These are phyloP conservation scores for Lates calcarifer DNA, from an alignment of 2,113 vertebrate genomes.

Conservation along the genomic window DNA sequence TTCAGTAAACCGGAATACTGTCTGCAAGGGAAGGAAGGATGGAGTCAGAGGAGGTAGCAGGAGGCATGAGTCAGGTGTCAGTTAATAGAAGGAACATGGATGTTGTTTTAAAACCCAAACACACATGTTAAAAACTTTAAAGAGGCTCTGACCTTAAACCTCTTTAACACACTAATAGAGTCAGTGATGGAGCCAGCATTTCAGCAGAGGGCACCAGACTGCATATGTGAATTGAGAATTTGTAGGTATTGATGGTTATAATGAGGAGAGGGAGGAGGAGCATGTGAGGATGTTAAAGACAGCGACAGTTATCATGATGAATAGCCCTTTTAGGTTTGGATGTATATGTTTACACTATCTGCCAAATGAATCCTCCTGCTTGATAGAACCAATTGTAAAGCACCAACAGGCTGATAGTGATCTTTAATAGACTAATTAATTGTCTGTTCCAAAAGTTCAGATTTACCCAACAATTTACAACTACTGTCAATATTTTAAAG, in stretches of 20 bases:
- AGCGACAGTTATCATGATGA: not conserved
- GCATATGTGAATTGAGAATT: not conserved
- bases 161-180: not conserved
- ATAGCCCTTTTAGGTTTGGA: not conserved
- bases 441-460: not conserved
- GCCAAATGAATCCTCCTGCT: not conserved
- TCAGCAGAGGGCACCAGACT: not conserved
- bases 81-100: constrained; percentile 11
- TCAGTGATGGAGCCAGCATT: not conserved
- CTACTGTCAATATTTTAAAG: not conserved
- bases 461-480: not conserved
- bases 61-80: constrained; percentile 39
- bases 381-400: not conserved
- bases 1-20: not conserved
- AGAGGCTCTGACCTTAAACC: not conserved
- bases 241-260: not conserved
- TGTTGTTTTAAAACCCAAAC: not conserved
- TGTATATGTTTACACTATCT: not conserved
- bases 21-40: constrained; percentile 8
- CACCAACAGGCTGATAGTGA: not conserved
- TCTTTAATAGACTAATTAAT: not conserved
- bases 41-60: constrained; percentile 23
- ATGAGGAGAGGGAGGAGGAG: not conserved
- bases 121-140: not conserved
- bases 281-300: not conserved